Conservation (phyloP, 2,113 vertebrate genomes). For the Sprattus sprattus region DNA sequence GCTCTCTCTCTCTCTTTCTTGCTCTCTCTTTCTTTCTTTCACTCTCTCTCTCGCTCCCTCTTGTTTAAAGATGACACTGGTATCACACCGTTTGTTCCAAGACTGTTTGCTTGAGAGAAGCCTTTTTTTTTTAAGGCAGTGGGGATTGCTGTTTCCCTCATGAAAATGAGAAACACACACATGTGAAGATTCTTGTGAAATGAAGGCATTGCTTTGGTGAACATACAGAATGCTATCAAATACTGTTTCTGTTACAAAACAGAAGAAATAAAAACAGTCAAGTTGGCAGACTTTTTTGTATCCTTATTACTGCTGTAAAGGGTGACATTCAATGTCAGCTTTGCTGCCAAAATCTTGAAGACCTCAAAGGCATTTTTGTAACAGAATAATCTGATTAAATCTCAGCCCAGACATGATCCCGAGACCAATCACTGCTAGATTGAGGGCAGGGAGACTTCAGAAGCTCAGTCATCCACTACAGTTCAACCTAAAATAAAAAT, state of each 20-base stretch:
- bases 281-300: not conserved
- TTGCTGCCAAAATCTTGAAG: constrained; percentile 9
- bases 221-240: not conserved
- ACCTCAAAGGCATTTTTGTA: constrained; percentile 12
- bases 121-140: not conserved
- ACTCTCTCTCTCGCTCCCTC: not conserved
- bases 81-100: not conserved
- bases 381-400: constrained; percentile 13
- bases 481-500: not conserved
- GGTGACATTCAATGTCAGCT: constrained; percentile 4
- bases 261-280: not conserved
- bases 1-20: not conserved
- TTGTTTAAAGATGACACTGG: constrained; percentile 9
- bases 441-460: constrained; percentile 2
- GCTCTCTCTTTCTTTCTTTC: not conserved
- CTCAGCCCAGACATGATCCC: constrained; percentile 18
- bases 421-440: not conserved
- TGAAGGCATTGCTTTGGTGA: not conserved
- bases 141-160: not conserved
- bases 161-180: constrained; percentile 15
- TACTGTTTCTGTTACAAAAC: not conserved
- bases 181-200: not conserved
- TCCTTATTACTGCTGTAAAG: not conserved
- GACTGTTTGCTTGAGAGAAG: constrained; percentile 10
- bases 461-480: not conserved